phyloP scores from a whole-genome alignment of 2,113 vertebrate species.

The Gnathonemus echidnorhynchus region DNA sequence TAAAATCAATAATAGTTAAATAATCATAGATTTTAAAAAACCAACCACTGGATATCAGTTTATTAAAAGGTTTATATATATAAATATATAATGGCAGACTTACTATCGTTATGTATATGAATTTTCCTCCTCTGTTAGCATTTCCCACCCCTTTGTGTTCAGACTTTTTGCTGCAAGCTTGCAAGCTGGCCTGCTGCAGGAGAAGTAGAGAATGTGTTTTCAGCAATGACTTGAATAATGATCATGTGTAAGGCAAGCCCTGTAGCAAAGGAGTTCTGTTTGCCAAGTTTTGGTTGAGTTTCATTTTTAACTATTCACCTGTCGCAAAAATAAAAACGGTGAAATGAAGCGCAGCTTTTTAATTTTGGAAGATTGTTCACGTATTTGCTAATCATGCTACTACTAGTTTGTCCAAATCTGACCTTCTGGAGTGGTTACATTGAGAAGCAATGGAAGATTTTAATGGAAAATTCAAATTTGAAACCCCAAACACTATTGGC shows the following conservation, averaged over 20 bases:
- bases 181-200: slow-evolving; percentile 55
- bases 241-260: slow-evolving; percentile 37
- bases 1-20: slow-evolving; percentile 54
- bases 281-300: slow-evolving; percentile 37
- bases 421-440: slow-evolving; percentile 51
- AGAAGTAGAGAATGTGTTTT: slow-evolving; percentile 28
- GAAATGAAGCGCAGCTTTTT: slow-evolving; percentile 62
- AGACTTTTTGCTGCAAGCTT: slow-evolving; percentile 63
- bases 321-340: slow-evolving; percentile 49
- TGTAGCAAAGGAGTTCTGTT: slow-evolving; percentile 36
- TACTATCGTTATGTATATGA: slow-evolving; percentile 64
- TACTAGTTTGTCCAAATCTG: slow-evolving; percentile 61
- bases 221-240: slow-evolving; percentile 37
- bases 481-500: background rate
- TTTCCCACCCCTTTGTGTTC: slow-evolving; percentile 48
- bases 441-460: slow-evolving; percentile 48
- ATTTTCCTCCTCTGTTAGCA: slow-evolving; percentile 53
- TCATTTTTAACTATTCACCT: slow-evolving; percentile 44
- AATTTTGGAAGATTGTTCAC: slow-evolving; percentile 50
- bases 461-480: slow-evolving; percentile 55
- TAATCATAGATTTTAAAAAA: slow-evolving; percentile 31
- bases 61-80: slow-evolving; percentile 64
- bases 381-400: slow-evolving; percentile 66
- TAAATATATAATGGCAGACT: slow-evolving; percentile 81
- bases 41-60: slow-evolving; percentile 76